Percentiles rank a stretch among this genome's conserved stretches.
These are phyloP conservation scores for Panagrolaimus sp. DNA, from an alignment of 1,140 invertebrate species.

Conservation along the genomic window DNA sequence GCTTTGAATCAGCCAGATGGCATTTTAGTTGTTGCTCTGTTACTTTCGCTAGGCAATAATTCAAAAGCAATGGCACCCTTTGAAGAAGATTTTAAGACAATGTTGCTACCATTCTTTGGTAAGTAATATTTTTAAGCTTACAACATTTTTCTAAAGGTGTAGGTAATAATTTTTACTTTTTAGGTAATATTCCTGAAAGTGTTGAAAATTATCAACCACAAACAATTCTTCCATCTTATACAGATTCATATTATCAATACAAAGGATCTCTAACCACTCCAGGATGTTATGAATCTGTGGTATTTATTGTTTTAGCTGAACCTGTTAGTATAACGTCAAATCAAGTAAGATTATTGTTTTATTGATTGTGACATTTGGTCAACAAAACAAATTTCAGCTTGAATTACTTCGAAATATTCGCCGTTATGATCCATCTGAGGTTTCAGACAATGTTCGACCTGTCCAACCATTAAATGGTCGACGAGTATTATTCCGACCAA, in stretches of 20 bases:
- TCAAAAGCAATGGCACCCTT: background rate
- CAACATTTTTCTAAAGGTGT: too few relatives aligned
- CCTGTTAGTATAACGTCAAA: constrained; percentile 43
- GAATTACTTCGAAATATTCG: constrained; percentile 33
- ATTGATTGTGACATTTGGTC: background rate
- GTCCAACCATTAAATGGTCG: constrained; percentile 53
- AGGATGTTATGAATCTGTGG: constrained; percentile 78
- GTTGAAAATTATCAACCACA: constrained; percentile 29
- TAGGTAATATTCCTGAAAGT: background rate
- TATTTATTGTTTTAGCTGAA: constrained; percentile 77
- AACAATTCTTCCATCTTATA: constrained; percentile 39
- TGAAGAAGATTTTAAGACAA: constrained; percentile 26
- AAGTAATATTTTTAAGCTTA: too few relatives aligned
- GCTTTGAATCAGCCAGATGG: constrained; percentile 37
- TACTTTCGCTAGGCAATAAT: constrained; percentile 30
- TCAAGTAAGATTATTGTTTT: constrained; percentile 34
- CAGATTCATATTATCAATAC: constrained; percentile 66
- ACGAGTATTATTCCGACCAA: constrained; percentile 41
- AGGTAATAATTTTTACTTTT: background rate
- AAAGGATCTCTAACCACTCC: constrained; percentile 82
- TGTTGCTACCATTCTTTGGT: constrained; percentile 19
- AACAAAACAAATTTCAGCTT: background rate
- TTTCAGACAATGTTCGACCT: constrained; percentile 46
- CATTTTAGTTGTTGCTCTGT: constrained; percentile 42
- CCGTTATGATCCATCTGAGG: constrained; percentile 5